Base-by-base conservation (phyloP, 1,140 invertebrate species). In the Zaprionus africanus region DNA sequence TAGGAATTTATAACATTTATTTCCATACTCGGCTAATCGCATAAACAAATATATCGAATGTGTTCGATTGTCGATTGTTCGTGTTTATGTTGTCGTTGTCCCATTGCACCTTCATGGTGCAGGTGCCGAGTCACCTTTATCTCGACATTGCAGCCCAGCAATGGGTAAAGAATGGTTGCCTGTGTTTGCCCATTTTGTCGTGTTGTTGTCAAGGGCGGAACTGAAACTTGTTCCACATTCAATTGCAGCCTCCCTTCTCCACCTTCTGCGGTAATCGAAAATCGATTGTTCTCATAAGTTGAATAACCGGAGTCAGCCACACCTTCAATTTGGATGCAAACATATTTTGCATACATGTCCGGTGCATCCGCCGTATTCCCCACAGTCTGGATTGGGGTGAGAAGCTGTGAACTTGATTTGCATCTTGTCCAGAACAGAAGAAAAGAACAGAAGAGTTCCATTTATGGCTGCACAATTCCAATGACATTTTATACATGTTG, bases 201-300 rank as follows among this genome's bases (percentile, higher is more conserved):
- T 62, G 26, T 57, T 57, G 41, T n/a, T 68, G 41, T 34, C 13
- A 41, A n/a, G 34, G 60, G 28, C 43, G 38, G 24, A 19, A 36
- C 9, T 22, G 19, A 56, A 56, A 49, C 46, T 36, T 43, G 43
- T 56, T 66, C 41, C 24, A 43, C 61, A 58, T 82, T 78, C 46
- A 66, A 81, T 78, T 81, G 65, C 54, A 72, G 62, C 78, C 19
- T 49, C 59, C 17, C 43, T 49, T 0, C 60, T 46, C 17, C 15
- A 31, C 38, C 24, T 41, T 2, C 22, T 49, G 62, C 49, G 74
- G 57, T 83, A 83, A 83, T 82, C 81, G 81, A 83, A 83, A 83
- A 83, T 83, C 81, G 76, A 83, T 83, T 68, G 67, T 72, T 31
- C 72, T 38, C 51, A 72, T 58, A 82, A 71, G 71, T 82, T 76